phyloP scores from a whole-genome alignment of 1,140 invertebrate genomes.

The Sarcophaga bullata region DNA sequence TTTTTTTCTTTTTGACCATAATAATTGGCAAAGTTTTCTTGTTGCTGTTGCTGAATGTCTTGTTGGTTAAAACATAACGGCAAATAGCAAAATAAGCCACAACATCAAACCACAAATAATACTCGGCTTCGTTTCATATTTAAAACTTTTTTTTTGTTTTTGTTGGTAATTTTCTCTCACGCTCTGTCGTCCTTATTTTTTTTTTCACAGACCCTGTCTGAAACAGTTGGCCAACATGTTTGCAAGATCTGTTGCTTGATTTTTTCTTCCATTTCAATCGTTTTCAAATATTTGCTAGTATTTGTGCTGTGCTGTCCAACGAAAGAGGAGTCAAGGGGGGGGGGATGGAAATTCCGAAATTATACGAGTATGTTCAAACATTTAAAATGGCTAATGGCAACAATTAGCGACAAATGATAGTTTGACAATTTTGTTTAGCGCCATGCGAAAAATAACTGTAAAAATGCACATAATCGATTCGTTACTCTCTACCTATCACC shows the following conservation, averaged over 20 bases:
- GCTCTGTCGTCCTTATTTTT: too few relatives aligned
- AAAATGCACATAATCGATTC: background rate
- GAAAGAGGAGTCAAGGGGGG: too few relatives aligned
- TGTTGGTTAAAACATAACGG: background rate
- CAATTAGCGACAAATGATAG: slow-evolving; percentile 45
- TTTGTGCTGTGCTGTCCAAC: too few relatives aligned
- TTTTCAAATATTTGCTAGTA: too few relatives aligned
- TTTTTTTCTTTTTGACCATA: background rate
- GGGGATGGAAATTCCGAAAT: too few relatives aligned
- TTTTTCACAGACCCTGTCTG: too few relatives aligned
- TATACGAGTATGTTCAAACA: background rate
- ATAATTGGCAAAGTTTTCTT: slow-evolving; percentile 36
- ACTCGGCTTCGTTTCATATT: background rate
- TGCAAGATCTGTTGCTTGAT: too few relatives aligned
- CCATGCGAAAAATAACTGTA: background rate
- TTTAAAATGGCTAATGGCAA: slow-evolving; percentile 42
- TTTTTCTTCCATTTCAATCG: too few relatives aligned
- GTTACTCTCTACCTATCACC: too few relatives aligned
- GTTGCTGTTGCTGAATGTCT: background rate
- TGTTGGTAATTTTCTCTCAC: background rate
- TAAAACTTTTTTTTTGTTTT: background rate
- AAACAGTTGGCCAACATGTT: too few relatives aligned
- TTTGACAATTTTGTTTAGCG: slow-evolving; percentile 42
- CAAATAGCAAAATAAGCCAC: background rate
- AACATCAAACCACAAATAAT: slow-evolving; percentile 13